These are phyloP conservation scores for Jordanella pulchra DNA, from an alignment of 2,797 vertebrate genomes.

Conservation along the genomic window DNA sequence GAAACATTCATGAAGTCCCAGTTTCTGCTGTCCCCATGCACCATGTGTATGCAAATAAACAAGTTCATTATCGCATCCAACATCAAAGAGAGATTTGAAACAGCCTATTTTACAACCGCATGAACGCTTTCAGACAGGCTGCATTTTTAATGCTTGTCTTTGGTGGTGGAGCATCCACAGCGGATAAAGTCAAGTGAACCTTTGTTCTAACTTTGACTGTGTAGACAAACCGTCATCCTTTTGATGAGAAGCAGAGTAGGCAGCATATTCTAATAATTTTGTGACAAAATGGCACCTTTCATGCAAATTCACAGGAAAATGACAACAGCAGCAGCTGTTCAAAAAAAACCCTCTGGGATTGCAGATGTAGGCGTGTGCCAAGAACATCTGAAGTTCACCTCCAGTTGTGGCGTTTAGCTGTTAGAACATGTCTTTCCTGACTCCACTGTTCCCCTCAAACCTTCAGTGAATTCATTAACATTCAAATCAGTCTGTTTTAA, in stretches of 20 bases:
- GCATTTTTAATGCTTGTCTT: constrained; percentile 11
- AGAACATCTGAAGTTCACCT: constrained; percentile 41
- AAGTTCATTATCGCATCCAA: constrained; percentile 65
- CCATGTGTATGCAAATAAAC: constrained; percentile 61
- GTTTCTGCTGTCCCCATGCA: constrained; percentile 40
- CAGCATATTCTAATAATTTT: constrained; percentile 24
- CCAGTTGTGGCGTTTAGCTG: constrained; percentile 22
- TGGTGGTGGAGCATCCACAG: constrained; percentile 25
- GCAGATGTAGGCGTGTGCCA: constrained; percentile 23
- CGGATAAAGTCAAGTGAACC: constrained; percentile 24
- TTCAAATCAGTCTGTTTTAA: constrained; percentile 16
- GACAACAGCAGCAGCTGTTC: constrained; percentile 36
- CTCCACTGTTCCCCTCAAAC: constrained; percentile 4
- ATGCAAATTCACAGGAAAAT: constrained; percentile 24
- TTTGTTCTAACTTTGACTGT: constrained; percentile 8
- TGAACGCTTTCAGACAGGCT: constrained; percentile 19
- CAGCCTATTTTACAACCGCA: constrained; percentile 27
- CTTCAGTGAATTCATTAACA: constrained; percentile 15
- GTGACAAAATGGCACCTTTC: constrained; percentile 30
- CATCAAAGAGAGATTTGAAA: constrained; percentile 51
- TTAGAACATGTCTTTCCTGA: not conserved
- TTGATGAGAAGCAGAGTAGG: constrained; percentile 7
- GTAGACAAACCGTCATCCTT: constrained; percentile 3
- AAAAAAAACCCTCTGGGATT: constrained; percentile 18
- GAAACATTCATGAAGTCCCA: constrained; percentile 71